Evolutionary conservation across 2,113 vertebrate species (phyloP).

Genomic region (Rhea americana): DNA sequence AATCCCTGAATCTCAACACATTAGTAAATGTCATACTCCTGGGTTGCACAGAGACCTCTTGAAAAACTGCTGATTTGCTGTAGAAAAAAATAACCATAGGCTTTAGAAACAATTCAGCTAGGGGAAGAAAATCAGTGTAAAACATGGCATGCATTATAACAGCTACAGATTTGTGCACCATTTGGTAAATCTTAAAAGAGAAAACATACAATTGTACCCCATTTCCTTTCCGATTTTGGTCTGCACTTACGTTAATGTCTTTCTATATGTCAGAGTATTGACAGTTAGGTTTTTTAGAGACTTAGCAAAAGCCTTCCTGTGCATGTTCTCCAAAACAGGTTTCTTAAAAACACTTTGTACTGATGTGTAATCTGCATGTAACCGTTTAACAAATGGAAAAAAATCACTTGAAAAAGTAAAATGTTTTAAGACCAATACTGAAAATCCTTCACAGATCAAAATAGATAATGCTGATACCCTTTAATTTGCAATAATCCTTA

Average conservation of each 20-base stretch:
- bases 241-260: neutral
- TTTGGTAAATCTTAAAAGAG: constrained; percentile 17
- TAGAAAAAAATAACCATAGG: constrained; percentile 53
- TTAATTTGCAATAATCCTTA: neutral
- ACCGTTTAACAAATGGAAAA: neutral
- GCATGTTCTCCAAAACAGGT: neutral
- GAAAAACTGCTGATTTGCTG: constrained; percentile 73
- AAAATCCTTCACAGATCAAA: neutral
- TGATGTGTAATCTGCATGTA: neutral
- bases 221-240: constrained; percentile 1
- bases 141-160: constrained; percentile 44
- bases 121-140: constrained; percentile 67
- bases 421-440: neutral
- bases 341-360: neutral
- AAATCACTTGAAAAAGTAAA: neutral
- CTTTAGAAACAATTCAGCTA: constrained; percentile 64
- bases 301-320: neutral
- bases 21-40: constrained; percentile 76
- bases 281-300: neutral
- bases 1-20: constrained; percentile 69
- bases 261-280: neutral
- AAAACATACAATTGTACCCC: neutral
- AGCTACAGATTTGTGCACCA: neutral
- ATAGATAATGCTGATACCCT: neutral
- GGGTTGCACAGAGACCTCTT: constrained; percentile 62